A percentile compares a stretch with the other conserved stretches of the same genome.
These are phyloP conservation scores for Etheostoma nigrum DNA, from an alignment of 2,797 vertebrate species.

Conservation along the genomic window DNA sequence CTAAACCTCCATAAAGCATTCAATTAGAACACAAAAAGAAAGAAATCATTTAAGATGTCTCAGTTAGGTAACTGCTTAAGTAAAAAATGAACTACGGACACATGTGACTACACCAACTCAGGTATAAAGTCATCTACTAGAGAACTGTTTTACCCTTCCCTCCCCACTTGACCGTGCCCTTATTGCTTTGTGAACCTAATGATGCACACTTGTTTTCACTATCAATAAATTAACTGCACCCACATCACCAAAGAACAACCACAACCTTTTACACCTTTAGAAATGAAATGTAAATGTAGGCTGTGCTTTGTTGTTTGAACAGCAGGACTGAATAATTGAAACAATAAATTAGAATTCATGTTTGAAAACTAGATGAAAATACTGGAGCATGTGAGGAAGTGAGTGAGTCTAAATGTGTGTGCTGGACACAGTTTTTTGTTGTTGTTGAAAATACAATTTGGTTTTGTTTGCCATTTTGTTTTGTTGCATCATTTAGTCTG, in stretches of 20 bases:
- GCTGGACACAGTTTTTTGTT: too few species aligned
- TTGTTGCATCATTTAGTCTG: conserved; percentile 42
- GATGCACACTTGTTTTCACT: not conserved
- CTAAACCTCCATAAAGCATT: not conserved
- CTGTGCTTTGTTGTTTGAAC: not conserved
- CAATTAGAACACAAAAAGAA: not conserved
- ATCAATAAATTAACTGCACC: not conserved
- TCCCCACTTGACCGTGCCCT: not conserved
- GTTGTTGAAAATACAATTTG: too few species aligned
- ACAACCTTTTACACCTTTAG: not conserved
- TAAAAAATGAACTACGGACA: not conserved
- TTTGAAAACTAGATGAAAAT: too few species aligned
- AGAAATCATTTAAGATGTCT: not conserved
- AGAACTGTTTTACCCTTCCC: not conserved
- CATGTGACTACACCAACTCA: not conserved
- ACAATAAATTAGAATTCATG: not conserved
- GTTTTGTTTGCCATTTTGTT: too few species aligned
- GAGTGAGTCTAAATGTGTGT: too few species aligned
- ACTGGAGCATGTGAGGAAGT: too few species aligned
- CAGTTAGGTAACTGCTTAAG: not conserved
- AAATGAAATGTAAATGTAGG: not conserved
- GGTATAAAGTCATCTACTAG: not conserved
- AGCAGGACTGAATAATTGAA: not conserved
- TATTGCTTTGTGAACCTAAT: not conserved
- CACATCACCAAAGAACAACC: not conserved